phyloP scores from a whole-genome alignment of 2,797 vertebrate species.

The Anas capensis region DNA sequence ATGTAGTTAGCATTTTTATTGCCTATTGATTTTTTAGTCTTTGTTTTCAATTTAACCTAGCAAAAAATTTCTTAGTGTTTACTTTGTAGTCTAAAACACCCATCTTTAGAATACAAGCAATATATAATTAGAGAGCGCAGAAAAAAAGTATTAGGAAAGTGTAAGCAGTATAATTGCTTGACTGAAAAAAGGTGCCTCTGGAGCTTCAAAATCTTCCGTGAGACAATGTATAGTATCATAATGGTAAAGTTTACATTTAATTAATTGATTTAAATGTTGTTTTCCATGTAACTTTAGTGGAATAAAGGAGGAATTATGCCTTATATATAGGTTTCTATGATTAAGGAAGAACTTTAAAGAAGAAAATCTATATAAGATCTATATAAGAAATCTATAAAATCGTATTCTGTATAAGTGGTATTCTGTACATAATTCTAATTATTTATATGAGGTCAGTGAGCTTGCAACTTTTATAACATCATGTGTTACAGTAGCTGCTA shows the following conservation, averaged over 20 bases:
- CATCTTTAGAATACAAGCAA: neutral
- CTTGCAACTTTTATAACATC: neutral
- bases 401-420: neutral
- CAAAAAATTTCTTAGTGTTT: neutral
- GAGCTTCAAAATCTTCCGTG: neutral
- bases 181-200: neutral
- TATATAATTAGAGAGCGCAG: neutral
- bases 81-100: neutral
- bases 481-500: conserved; percentile 31
- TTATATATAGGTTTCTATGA: neutral
- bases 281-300: neutral
- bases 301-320: neutral
- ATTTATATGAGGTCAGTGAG: neutral
- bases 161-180: neutral
- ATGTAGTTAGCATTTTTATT: neutral
- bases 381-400: too few species aligned
- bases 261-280: neutral
- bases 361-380: neutral
- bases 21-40: neutral
- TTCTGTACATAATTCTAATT: neutral
- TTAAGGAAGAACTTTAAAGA: neutral
- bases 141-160: neutral
- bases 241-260: neutral
- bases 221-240: neutral
- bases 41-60: neutral